phyloP scores from a whole-genome alignment of 2,888 invertebrate genomes.

The Dryococelus australis region DNA sequence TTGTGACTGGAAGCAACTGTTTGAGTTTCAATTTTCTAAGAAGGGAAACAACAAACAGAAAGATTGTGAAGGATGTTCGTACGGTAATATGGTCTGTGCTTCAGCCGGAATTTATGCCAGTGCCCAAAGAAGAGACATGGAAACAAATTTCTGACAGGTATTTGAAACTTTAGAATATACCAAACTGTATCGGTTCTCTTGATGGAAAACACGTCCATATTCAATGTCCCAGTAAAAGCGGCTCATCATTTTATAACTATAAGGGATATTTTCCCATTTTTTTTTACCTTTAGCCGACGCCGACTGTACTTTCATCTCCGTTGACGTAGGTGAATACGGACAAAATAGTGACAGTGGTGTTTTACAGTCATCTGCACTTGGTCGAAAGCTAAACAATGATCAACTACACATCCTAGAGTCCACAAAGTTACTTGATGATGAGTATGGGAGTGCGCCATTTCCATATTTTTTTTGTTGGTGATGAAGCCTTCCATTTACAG shows the following conservation, averaged over 20 bases:
- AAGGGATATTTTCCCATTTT: constrained; percentile 1
- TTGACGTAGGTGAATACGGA: constrained; percentile 31
- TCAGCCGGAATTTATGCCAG: constrained; percentile 26
- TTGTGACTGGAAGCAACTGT: neutral
- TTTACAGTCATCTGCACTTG: neutral
- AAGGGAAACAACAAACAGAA: too few species aligned
- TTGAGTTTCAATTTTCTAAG: too few species aligned
- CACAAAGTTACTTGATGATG: constrained; percentile 19
- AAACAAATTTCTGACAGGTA: neutral
- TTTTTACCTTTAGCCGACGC: constrained; percentile 24
- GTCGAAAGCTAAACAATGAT: constrained; percentile 9
- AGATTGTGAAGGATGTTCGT: constrained; percentile 24
- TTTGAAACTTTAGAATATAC: too few species aligned
- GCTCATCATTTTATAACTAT: neutral
- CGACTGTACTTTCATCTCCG: neutral
- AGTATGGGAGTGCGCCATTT: neutral
- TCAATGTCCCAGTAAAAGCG: neutral
- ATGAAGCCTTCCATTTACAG: constrained; percentile 41
- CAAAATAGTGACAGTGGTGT: constrained; percentile 33
- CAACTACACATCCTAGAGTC: constrained; percentile 22
- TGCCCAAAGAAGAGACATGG: constrained; percentile 12
- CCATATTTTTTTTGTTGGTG: constrained; percentile 36
- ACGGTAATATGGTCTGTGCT: neutral
- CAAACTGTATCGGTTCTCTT: constrained; percentile 26
- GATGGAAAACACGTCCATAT: constrained; percentile 18